These are phyloP conservation scores for Oryzias dopingdopingensis DNA, from an alignment of 2,797 vertebrate genomes.

Conservation along the genomic window DNA sequence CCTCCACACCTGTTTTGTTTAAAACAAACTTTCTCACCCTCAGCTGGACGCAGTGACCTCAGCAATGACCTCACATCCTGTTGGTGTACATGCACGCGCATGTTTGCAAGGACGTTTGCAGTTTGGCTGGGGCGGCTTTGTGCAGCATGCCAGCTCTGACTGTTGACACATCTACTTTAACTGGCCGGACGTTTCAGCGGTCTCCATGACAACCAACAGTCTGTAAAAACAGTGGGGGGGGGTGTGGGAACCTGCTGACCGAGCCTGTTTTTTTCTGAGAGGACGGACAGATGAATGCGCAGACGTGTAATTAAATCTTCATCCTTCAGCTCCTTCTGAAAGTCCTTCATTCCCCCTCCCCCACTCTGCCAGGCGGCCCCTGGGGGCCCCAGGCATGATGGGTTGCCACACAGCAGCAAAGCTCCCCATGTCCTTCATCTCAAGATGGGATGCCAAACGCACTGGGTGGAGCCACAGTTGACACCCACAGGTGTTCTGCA, in stretches of 20 bases:
- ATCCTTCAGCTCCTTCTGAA: slow-evolving; percentile 67
- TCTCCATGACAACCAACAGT: slow-evolving; percentile 14
- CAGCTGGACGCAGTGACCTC: no score
- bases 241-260: slow-evolving; percentile 35
- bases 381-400: background rate
- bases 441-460: no score
- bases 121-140: no score
- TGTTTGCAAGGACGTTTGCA: no score
- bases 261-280: background rate
- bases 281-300: slow-evolving; percentile 70
- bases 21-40: no score
- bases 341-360: slow-evolving; percentile 44
- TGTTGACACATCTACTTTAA: background rate
- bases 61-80: background rate
- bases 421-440: background rate
- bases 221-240: slow-evolving; percentile 14
- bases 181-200: background rate
- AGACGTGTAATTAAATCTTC: slow-evolving; percentile 75
- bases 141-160: no score
- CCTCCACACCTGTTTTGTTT: no score
- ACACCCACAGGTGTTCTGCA: no score
- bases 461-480: no score
- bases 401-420: background rate
- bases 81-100: no score
- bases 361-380: slow-evolving; percentile 5